Base-by-base conservation (phyloP, 1,140 invertebrate genomes). In the Lepidotrigona ventralis region DNA sequence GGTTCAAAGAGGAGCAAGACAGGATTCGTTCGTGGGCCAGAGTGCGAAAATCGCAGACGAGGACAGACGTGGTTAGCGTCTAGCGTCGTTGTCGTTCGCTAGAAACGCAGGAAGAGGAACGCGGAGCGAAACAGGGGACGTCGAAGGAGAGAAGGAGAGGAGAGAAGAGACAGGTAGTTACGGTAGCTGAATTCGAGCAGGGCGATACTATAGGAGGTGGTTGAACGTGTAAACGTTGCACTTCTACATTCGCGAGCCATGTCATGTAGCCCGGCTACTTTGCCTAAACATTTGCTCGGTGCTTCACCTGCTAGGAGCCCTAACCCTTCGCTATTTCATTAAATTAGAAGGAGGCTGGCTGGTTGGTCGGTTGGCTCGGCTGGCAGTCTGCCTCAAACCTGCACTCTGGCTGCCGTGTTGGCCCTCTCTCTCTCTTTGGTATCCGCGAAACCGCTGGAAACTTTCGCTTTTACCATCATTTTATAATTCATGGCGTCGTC, bases 391-490 rank as follows among this genome's bases (percentile, higher is more conserved):
- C 75, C 26, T 84, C 63, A 70, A 63, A 56, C 54, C 29, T 39
- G 29, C 19, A 66, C 51, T 46, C 39, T 46, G 39, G 8, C 70
- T 23, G 26, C 9, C 39, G 39, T 23, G 2, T 12, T 60, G n/a
- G 64, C 71, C 72, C n/a, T 60, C 39, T 81, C 26, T 58, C 64
- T 66, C 74, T 71, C 58, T 56, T n/a, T 73, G 75, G 80, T 64
- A 85, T 87, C 58, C 85, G 83, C 88, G 88, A 91, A 91, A 90
- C 87, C 89, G 80, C 85, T 78, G 86, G 78, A 91, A 93, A 93
- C 92, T 93, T 93, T 93, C 93, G 92, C 93, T 93, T 93, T 93
- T 93, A 93, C 92, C 90, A 88, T 89, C 90, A 92, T 92, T 93
- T 91, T 93, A 93, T 93, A 93, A 93, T 93, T 93, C 92, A 93